A percentile compares a stretch with the other conserved stretches of the same genome.
Conservation (phyloP, 2,888 invertebrate species). For the Allygus modestus region DNA sequence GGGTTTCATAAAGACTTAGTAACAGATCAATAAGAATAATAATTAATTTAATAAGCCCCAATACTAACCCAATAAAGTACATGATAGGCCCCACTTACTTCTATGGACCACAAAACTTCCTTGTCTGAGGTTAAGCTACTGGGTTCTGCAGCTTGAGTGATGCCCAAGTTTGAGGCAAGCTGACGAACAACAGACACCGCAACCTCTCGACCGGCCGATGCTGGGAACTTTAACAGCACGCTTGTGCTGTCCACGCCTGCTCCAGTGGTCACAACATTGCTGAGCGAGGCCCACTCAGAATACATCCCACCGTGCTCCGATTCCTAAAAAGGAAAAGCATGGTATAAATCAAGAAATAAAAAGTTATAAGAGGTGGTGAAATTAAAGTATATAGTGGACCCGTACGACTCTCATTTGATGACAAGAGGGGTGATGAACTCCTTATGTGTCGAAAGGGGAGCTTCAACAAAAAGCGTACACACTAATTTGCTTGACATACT, state of each 20-base stretch:
- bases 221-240: slow-evolving; percentile 87
- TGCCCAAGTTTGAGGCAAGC: slow-evolving; percentile 83
- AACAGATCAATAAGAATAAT: no score
- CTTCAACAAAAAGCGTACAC: no score
- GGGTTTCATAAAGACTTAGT: no score
- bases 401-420: no score
- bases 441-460: no score
- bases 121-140: slow-evolving; percentile 89
- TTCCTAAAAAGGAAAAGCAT: slow-evolving; percentile 76
- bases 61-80: no score
- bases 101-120: slow-evolving; percentile 82
- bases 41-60: no score
- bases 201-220: slow-evolving; percentile 86
- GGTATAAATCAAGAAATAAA: no score
- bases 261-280: slow-evolving; percentile 82
- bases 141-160: slow-evolving; percentile 89
- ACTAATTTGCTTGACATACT: no score
- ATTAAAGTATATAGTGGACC: no score
- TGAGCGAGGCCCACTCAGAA: slow-evolving; percentile 89
- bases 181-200: slow-evolving; percentile 89
- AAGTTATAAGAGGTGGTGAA: slow-evolving; percentile 1
- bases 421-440: no score
- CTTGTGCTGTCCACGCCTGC: slow-evolving; percentile 82
- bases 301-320: slow-evolving; percentile 86
- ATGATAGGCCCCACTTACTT: no score